Evolutionary conservation across 2,113 vertebrate species (phyloP).

Genomic region (Nerophis ophidion): DNA sequence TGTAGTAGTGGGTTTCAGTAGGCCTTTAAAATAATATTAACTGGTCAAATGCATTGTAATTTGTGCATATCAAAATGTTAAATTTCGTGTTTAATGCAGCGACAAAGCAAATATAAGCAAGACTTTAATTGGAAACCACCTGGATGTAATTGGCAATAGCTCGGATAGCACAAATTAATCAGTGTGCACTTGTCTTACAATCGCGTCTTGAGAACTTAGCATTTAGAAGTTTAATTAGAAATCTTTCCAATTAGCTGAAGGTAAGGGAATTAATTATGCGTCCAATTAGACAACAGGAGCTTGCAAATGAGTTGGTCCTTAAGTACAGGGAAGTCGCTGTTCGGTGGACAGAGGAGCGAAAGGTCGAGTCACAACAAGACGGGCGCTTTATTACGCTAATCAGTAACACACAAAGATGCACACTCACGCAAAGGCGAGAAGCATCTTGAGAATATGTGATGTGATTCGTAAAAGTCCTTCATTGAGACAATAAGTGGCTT

Average conservation of each 20-base stretch:
- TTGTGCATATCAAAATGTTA: neutral
- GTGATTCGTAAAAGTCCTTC: neutral
- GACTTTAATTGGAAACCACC: conserved; percentile 9
- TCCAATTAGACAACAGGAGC: conserved; percentile 12
- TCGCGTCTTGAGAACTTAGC: conserved; percentile 23
- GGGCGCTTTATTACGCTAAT: neutral
- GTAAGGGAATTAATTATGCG: conserved; percentile 38
- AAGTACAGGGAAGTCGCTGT: conserved; percentile 10
- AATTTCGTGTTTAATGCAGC: neutral
- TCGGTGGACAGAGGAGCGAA: conserved; percentile 6
- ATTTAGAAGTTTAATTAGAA: conserved; percentile 31
- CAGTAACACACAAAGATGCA: neutral
- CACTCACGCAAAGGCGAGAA: neutral
- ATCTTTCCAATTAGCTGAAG: conserved; percentile 12
- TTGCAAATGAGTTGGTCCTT: conserved; percentile 17
- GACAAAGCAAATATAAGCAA: neutral
- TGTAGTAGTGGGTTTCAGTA: too few relatives aligned
- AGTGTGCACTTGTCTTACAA: conserved; percentile 20
- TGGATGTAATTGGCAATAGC: conserved; percentile 14
- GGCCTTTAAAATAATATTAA: neutral
- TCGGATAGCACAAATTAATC: conserved; percentile 32
- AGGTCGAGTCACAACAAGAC: neutral
- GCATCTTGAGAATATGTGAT: neutral
- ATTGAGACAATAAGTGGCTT: neutral
- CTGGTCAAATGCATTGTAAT: neutral